Evolutionary conservation across 2,888 invertebrate genomes (phyloP).

Genomic region (Aphodius sticticus): DNA sequence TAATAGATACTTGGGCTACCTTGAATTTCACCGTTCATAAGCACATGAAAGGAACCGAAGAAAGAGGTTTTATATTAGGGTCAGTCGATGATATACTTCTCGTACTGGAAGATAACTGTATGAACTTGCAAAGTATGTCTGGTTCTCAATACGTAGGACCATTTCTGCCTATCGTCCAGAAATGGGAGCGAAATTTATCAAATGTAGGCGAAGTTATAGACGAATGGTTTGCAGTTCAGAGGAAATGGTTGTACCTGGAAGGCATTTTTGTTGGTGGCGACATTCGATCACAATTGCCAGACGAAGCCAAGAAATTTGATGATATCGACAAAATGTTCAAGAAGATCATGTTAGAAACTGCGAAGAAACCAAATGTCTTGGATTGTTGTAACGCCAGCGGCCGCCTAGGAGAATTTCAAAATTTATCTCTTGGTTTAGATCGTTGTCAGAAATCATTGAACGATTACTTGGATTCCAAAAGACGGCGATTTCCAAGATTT

Average conservation of each 20-base stretch:
- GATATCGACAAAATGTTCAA: conserved; percentile 84
- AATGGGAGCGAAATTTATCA: conserved; percentile 84
- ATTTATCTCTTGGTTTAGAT: conserved; percentile 78
- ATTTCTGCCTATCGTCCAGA: conserved; percentile 82
- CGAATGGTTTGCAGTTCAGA: conserved; percentile 85
- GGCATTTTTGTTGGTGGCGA: conserved; percentile 93
- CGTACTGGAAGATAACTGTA: conserved; percentile 86
- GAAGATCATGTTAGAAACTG: conserved; percentile 85
- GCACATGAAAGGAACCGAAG: conserved; percentile 77
- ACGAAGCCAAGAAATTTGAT: conserved; percentile 91
- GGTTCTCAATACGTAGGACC: conserved; percentile 92
- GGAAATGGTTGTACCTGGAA: conserved; percentile 92
- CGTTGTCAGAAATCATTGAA: conserved; percentile 91
- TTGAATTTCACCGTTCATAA: conserved; percentile 71
- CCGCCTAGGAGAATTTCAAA: conserved; percentile 76
- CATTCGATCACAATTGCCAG: conserved; percentile 85
- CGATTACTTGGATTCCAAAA: conserved; percentile 88
- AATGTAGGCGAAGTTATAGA: conserved; percentile 84
- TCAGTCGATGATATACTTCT: conserved; percentile 84
- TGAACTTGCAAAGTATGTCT: conserved; percentile 91
- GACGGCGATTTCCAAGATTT: conserved; percentile 88
- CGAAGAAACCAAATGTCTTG: conserved; percentile 80
- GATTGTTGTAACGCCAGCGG: conserved; percentile 80
- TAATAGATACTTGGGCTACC: conserved; percentile 77
- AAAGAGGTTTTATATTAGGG: conserved; percentile 83